phyloP scores from a whole-genome alignment of 2,888 invertebrate genomes.

The Eupithecia tripunctaria region DNA sequence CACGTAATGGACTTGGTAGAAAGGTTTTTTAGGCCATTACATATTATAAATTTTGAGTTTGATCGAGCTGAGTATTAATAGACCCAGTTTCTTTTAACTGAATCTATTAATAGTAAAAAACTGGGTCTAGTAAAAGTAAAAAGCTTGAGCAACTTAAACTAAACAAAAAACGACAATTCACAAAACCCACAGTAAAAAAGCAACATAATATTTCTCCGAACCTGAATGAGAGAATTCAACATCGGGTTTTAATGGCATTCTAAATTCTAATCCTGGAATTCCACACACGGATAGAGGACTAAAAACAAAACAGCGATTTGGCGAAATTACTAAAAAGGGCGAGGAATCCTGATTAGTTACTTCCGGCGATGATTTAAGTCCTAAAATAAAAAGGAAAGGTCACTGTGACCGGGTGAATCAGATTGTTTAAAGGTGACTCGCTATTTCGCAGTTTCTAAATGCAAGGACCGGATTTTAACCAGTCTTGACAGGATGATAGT shows the following conservation, averaged over 20 bases:
- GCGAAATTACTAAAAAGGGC: constrained; percentile 65
- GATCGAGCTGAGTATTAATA: too few species aligned
- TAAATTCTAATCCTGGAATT: constrained; percentile 29
- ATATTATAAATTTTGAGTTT: too few species aligned
- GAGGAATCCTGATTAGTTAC: constrained; percentile 75
- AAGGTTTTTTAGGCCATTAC: too few species aligned
- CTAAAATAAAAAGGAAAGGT: constrained; percentile 77
- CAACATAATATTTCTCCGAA: constrained; percentile 5
- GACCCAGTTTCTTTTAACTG: too few species aligned
- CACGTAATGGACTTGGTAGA: too few species aligned
- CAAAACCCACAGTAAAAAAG: neutral
- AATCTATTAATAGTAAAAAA: too few species aligned
- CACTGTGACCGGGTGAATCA: constrained; percentile 67
- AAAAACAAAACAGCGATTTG: constrained; percentile 44
- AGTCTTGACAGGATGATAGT: neutral
- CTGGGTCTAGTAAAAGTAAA: neutral
- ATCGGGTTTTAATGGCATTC: constrained; percentile 14
- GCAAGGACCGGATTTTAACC: constrained; percentile 15
- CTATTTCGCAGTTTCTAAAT: constrained; percentile 25
- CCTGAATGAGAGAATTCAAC: constrained; percentile 2
- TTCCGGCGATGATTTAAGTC: constrained; percentile 74
- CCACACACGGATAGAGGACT: constrained; percentile 22
- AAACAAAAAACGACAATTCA: neutral
- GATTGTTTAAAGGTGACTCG: constrained; percentile 70
- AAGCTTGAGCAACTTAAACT: neutral